Conservation (phyloP, 2,888 invertebrate species). For the Lasioglossum zephyrum region DNA sequence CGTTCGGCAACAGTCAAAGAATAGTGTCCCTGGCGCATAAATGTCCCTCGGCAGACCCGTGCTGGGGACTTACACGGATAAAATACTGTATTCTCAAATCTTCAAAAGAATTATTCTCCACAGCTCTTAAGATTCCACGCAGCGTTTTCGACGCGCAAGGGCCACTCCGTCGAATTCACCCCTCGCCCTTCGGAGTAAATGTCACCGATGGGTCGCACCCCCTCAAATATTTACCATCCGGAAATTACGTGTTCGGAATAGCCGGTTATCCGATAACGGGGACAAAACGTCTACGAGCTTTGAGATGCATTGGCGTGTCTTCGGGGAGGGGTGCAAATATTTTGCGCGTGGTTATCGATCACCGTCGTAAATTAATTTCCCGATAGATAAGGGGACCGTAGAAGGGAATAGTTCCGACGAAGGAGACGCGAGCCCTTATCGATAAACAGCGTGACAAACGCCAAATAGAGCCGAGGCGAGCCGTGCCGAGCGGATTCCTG, state of each 20-base stretch:
- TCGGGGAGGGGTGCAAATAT: conserved; percentile 2
- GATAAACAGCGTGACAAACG: conserved; percentile 19
- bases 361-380: conserved; percentile 25
- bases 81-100: no score
- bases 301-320: conserved; percentile 20
- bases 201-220: conserved; percentile 2
- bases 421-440: neutral
- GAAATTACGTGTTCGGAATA: conserved; percentile 49
- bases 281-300: neutral
- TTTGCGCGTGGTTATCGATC: neutral
- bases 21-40: no score
- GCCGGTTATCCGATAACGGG: conserved; percentile 45
- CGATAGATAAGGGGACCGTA: neutral
- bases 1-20: no score
- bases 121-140: neutral
- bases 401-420: neutral
- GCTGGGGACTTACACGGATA: no score
- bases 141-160: neutral
- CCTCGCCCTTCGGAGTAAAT: conserved; percentile 19
- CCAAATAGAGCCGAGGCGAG: neutral
- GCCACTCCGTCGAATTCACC: conserved; percentile 27
- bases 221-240: conserved; percentile 56
- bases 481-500: neutral
- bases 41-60: no score
- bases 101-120: no score